Percentiles rank a stretch among this genome's conserved stretches.
Evolutionary conservation across 2,797 vertebrate species (phyloP).

Genomic region (Alcedo quadribrachys): DNA sequence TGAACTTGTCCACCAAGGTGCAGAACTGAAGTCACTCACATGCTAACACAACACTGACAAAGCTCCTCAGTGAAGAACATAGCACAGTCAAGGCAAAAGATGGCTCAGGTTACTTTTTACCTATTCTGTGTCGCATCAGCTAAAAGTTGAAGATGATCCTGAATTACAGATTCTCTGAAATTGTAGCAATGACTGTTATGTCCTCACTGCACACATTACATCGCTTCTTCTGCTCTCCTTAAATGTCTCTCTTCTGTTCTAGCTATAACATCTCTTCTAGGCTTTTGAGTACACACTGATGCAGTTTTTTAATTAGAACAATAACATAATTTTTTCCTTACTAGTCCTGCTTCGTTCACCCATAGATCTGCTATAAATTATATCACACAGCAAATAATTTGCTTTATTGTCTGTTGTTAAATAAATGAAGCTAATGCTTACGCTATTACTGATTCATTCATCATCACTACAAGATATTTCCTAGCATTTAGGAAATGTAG

Average conservation of each 20-base stretch:
- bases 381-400: background rate
- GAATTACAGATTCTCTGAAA: background rate
- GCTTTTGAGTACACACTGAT: background rate
- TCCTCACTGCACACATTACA: background rate
- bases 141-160: background rate
- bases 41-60: rapidly evolving
- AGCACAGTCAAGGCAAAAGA: background rate
- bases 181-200: background rate
- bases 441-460: background rate
- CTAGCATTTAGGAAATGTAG: background rate
- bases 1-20: background rate
- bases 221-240: background rate
- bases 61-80: rapidly evolving
- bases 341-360: background rate
- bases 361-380: background rate
- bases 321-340: background rate
- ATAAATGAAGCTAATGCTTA: background rate
- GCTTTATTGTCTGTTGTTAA: background rate
- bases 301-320: background rate
- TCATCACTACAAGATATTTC: background rate
- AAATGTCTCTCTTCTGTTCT: background rate
- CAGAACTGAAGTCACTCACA: background rate
- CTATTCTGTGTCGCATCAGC: background rate
- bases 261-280: background rate
- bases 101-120: background rate